These are phyloP conservation scores for Cydia strobilella DNA, from an alignment of 1,140 invertebrate species.

Conservation along the genomic window DNA sequence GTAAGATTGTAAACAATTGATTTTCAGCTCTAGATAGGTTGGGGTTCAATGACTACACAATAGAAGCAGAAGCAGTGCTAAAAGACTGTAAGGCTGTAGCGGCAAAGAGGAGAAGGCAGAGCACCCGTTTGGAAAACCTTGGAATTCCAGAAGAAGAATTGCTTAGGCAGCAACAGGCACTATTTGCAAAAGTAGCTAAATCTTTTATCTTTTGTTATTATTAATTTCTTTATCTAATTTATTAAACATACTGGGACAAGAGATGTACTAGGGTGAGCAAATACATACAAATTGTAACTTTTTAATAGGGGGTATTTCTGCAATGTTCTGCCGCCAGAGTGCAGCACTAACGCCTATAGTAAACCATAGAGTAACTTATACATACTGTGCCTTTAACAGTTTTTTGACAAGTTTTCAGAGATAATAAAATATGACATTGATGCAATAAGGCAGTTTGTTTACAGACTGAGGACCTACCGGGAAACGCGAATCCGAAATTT, in stretches of 20 bases:
- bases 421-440: no score
- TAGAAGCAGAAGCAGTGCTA: conserved; percentile 96
- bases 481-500: no score
- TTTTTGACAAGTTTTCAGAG: no score
- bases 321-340: no score
- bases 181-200: conserved; percentile 91
- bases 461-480: no score
- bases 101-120: conserved; percentile 95
- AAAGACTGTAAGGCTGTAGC: conserved; percentile 98
- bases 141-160: conserved; percentile 99
- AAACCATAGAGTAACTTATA: no score
- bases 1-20: neutral
- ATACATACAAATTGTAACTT: neutral
- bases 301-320: no score
- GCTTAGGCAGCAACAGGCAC: conserved; percentile 96
- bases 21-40: conserved; percentile 92
- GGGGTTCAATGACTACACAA: conserved; percentile 95
- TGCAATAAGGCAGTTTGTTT: no score
- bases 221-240: neutral
- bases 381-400: no score
- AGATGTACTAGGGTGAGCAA: no score
- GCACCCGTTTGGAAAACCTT: conserved; percentile 96
- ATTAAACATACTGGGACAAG: neutral
- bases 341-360: no score
- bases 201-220: neutral